Base-by-base conservation (phyloP, 2,113 vertebrate genomes). In the Leiothrix lutea region DNA sequence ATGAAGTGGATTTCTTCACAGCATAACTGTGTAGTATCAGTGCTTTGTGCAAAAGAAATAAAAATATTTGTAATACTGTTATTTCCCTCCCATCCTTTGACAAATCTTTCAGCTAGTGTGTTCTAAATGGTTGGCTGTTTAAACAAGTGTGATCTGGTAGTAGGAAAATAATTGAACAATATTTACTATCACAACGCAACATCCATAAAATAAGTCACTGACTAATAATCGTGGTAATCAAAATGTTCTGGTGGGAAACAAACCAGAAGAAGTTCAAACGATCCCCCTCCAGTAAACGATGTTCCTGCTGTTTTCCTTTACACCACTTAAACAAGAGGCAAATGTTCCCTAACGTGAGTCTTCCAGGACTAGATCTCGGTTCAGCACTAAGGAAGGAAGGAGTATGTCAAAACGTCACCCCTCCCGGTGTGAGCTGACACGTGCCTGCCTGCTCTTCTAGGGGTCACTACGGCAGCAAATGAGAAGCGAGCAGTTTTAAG, bases 1-100 rank as follows among this genome's bases (percentile, higher is more conserved):
- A 91, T 73, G 95, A 96, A 90, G 66, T 64, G 42, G 38, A 90
- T 81, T 95, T 97, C 60, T 91, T 91, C 45, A 69, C 60, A 83
- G 88, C 9, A 18, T 77, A 95, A 92, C 84, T 61, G 77, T 48
- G 51, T 69, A 87, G 62, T 77, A 89, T 42, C 44, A 45, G 66
- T 81, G 73, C 61, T 94, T 79, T 92, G 51, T 94, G 75, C 65
- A 92, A 70, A 91, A 75, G 60, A 92, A 93, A 92, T 79, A 92
- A 94, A 42, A 48, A 64, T 79, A 80, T 92, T 72, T 94, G 53
- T 90, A 91, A 96, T 77, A 72, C 53, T 74, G n/a, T 80, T 86
- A 91, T 83, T 90, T 42, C 26, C 8, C 86, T 79, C 48, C 48
- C 61, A 72, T 36, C 14, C 77, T 66, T 82, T 64, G 35, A 92